These are phyloP conservation scores for Pyralis farinalis DNA, from an alignment of 2,888 invertebrate genomes.

Conservation along the genomic window DNA sequence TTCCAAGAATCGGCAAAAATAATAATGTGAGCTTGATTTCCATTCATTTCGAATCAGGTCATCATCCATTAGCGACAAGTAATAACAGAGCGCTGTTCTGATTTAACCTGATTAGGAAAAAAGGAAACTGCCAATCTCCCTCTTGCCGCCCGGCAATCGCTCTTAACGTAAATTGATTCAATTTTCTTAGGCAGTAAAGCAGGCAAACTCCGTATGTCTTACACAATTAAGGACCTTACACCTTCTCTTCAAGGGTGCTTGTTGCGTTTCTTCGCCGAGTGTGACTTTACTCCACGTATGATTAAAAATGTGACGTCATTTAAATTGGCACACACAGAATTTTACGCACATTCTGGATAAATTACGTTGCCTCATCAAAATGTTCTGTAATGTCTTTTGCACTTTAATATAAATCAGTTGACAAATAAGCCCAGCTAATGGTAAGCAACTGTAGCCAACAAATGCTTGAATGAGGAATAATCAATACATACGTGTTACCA, in stretches of 20 bases:
- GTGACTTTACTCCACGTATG: background rate
- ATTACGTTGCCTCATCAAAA: too few relatives aligned
- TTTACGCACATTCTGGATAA: too few relatives aligned
- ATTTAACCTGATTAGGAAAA: conserved; percentile 51
- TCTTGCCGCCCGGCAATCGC: conserved; percentile 37
- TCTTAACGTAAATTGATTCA: conserved; percentile 53
- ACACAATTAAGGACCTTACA: conserved; percentile 20
- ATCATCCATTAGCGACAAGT: conserved; percentile 29
- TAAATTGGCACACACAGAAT: background rate
- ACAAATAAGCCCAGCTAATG: too few relatives aligned
- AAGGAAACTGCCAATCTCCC: conserved; percentile 43
- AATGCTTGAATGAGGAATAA: too few relatives aligned
- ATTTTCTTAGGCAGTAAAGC: conserved; percentile 35
- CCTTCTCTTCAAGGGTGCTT: conserved; percentile 13
- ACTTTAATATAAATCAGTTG: too few relatives aligned
- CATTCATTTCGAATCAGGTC: conserved; percentile 20
- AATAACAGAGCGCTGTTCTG: conserved; percentile 32
- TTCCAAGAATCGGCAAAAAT: too few relatives aligned
- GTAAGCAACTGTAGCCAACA: too few relatives aligned
- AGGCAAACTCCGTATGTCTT: conserved; percentile 7
- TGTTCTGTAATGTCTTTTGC: too few relatives aligned
- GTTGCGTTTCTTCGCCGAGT: background rate
- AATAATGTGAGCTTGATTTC: background rate
- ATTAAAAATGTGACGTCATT: background rate
- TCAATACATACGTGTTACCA: too few relatives aligned